phyloP scores from a whole-genome alignment of 2,888 invertebrate species.

The Nemurella pictetii region DNA sequence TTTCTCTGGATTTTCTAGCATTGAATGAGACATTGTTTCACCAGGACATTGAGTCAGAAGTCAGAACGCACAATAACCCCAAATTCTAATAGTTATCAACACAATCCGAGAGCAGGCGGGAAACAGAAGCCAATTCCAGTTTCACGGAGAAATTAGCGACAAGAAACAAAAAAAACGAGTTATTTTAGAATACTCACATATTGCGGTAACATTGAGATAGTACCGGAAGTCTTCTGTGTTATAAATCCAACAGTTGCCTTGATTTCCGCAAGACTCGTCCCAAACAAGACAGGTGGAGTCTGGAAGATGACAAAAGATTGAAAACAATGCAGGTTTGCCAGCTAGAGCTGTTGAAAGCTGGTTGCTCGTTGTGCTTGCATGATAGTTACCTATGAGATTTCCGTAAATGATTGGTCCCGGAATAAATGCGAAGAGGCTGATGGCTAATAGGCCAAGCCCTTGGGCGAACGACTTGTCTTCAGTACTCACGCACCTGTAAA shows the following conservation, averaged over 20 bases:
- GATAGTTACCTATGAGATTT: slow-evolving; percentile 49
- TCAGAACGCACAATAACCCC: too few relatives aligned
- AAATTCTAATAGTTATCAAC: too few relatives aligned
- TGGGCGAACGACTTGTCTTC: slow-evolving; percentile 49
- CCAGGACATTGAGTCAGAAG: too few relatives aligned
- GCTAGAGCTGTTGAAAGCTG: too few relatives aligned
- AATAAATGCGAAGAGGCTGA: slow-evolving; percentile 49
- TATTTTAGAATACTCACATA: slow-evolving; percentile 52
- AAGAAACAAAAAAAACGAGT: too few relatives aligned
- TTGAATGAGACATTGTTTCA: too few relatives aligned
- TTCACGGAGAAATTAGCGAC: too few relatives aligned
- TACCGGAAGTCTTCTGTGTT: slow-evolving; percentile 62
- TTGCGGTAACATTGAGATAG: slow-evolving; percentile 59
- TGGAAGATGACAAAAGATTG: slow-evolving; percentile 40
- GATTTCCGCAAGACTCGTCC: slow-evolving; percentile 64
- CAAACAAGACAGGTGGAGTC: slow-evolving; percentile 67
- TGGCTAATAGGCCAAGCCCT: slow-evolving; percentile 47
- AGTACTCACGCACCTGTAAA: slow-evolving; percentile 47
- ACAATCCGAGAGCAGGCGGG: background rate
- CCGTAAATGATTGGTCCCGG: slow-evolving; percentile 55
- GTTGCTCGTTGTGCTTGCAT: too few relatives aligned
- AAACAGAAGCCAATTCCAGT: background rate
- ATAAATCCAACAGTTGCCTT: slow-evolving; percentile 69
- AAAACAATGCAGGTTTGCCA: too few relatives aligned
- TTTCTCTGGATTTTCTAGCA: too few relatives aligned